A percentile compares a stretch with the other conserved stretches of the same genome.
phyloP scores from a whole-genome alignment of 2,113 vertebrate species.

The Morone saxatilis region DNA sequence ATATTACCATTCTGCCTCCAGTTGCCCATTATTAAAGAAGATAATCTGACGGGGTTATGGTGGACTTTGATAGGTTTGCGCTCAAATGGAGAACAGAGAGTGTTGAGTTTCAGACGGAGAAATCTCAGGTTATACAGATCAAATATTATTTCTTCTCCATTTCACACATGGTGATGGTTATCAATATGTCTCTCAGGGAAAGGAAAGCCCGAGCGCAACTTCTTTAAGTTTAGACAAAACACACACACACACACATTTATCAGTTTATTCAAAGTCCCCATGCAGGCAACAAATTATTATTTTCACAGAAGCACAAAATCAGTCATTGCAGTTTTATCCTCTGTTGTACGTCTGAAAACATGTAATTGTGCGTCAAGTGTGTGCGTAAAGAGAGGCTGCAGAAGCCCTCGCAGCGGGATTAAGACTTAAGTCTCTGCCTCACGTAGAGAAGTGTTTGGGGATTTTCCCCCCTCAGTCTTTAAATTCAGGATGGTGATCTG shows the following conservation, averaged over 20 bases:
- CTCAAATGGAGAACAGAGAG: conserved; percentile 34
- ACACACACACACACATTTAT: neutral
- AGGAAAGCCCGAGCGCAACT: neutral
- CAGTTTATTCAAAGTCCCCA: conserved; percentile 4
- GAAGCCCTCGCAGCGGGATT: conserved; percentile 52
- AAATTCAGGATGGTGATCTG: conserved; percentile 22
- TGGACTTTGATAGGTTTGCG: conserved; percentile 26
- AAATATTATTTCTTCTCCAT: conserved; percentile 42
- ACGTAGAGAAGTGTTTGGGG: conserved; percentile 49
- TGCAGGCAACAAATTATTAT: conserved; percentile 57
- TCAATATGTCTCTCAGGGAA: conserved; percentile 5
- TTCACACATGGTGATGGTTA: conserved; percentile 48
- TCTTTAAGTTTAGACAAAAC: neutral
- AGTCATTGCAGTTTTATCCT: conserved; percentile 47
- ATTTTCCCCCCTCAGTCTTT: conserved; percentile 22
- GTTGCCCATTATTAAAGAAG: conserved; percentile 61
- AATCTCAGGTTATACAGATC: conserved; percentile 27
- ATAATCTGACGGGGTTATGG: conserved; percentile 51
- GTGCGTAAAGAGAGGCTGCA: conserved; percentile 52
- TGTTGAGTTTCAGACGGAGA: conserved; percentile 35
- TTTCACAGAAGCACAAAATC: conserved; percentile 52
- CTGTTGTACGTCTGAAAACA: conserved; percentile 53
- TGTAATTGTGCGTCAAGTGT: conserved; percentile 66
- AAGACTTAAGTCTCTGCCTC: conserved; percentile 58
- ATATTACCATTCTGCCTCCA: conserved; percentile 45